Evolutionary conservation across 2,797 vertebrate genomes (phyloP).

Genomic region (Myotis pilosus): DNA sequence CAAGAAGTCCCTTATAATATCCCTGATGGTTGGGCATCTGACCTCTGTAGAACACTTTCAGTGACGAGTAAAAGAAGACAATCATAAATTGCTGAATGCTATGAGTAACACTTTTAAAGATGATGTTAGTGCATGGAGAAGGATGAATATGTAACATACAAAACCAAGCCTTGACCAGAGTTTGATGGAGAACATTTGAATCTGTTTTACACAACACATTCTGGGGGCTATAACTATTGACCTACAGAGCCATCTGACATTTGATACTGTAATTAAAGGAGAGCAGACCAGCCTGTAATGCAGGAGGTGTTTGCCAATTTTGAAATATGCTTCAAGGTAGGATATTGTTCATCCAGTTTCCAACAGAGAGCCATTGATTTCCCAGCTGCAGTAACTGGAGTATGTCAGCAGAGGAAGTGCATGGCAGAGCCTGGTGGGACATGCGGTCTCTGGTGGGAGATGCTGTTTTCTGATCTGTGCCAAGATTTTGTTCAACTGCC

Average conservation of each 20-base stretch:
- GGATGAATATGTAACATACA: not conserved
- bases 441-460: not conserved
- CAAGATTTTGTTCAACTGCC: not conserved
- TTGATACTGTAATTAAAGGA: not conserved
- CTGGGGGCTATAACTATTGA: not conserved
- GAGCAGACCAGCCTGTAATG: accelerated
- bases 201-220: not conserved
- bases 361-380: not conserved
- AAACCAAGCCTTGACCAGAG: not conserved
- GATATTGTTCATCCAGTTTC: not conserved
- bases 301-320: not conserved
- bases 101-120: not conserved
- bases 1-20: not conserved
- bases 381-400: not conserved
- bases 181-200: conserved; percentile 26
- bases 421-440: not conserved
- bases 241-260: not conserved
- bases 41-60: not conserved
- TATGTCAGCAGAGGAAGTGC: not conserved
- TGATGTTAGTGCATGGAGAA: not conserved
- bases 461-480: not conserved
- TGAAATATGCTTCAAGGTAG: not conserved
- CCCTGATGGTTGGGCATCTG: not conserved
- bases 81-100: not conserved
- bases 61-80: not conserved